A percentile compares a stretch with the other conserved stretches of the same genome.
phyloP scores from a whole-genome alignment of 2,888 invertebrate genomes.

The Urechis unicinctus region DNA sequence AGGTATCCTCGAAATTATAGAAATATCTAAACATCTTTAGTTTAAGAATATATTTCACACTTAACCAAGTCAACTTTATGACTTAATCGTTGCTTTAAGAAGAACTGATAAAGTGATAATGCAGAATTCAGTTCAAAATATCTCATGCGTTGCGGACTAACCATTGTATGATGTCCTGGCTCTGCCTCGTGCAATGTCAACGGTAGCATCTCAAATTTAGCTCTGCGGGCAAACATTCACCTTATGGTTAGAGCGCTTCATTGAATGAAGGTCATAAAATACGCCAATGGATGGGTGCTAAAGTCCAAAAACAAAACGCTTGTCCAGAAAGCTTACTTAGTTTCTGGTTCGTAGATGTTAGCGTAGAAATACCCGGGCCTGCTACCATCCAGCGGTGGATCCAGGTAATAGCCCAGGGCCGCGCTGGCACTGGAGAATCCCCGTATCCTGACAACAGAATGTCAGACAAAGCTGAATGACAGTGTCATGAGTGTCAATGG shows the following conservation, averaged over 20 bases:
- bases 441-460: background rate
- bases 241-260: no score
- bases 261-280: no score
- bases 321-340: slow-evolving; percentile 1
- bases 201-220: slow-evolving; percentile 45
- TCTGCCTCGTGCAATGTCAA: slow-evolving; percentile 47
- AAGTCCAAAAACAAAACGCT: background rate
- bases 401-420: background rate
- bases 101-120: no score
- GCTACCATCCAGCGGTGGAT: slow-evolving; percentile 2
- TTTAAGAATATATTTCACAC: no score
- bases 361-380: slow-evolving; percentile 3
- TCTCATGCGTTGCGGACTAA: slow-evolving; percentile 7
- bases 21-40: no score
- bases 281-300: no score
- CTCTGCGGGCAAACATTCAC: slow-evolving; percentile 33
- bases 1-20: no score
- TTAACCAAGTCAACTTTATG: no score
- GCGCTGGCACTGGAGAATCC: background rate
- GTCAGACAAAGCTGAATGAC: no score
- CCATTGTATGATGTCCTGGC: slow-evolving; percentile 51
- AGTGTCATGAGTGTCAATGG: no score
- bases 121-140: no score
- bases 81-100: no score
- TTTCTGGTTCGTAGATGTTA: slow-evolving; percentile 2